These are phyloP conservation scores for Sparus aurata DNA, from an alignment of 2,797 vertebrate genomes.

Conservation along the genomic window DNA sequence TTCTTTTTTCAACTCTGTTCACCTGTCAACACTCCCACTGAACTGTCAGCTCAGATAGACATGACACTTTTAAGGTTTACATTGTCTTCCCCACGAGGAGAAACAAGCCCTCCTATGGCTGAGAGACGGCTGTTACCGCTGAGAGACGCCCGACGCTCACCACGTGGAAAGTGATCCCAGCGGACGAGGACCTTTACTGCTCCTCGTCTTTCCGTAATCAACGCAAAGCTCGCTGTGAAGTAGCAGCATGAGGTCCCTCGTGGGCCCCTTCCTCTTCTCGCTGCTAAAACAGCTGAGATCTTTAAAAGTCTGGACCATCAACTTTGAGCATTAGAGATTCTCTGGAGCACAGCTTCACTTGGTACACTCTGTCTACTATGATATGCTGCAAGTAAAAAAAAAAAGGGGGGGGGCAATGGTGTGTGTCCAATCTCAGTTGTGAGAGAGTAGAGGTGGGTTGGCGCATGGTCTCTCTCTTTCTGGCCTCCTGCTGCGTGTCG, in stretches of 20 bases:
- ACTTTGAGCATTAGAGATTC: slow-evolving; percentile 35
- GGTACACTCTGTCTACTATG: slow-evolving; percentile 37
- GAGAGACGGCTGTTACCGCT: slow-evolving; percentile 15
- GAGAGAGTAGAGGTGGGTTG: slow-evolving; percentile 43
- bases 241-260: slow-evolving; percentile 8
- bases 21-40: slow-evolving; percentile 48
- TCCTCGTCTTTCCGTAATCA: slow-evolving; percentile 8
- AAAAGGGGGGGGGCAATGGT: slow-evolving; percentile 29
- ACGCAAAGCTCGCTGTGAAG: slow-evolving; percentile 14
- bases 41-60: slow-evolving; percentile 48
- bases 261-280: slow-evolving; percentile 22
- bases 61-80: slow-evolving; percentile 26
- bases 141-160: slow-evolving; percentile 1
- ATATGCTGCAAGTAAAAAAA: slow-evolving; percentile 55
- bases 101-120: slow-evolving; percentile 25
- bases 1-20: slow-evolving; percentile 16
- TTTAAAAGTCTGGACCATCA: slow-evolving; percentile 36
- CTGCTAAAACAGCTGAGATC: slow-evolving; percentile 35
- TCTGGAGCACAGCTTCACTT: slow-evolving; percentile 23
- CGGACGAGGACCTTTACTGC: slow-evolving; percentile 14
- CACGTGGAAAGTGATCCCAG: slow-evolving; percentile 9
- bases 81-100: slow-evolving; percentile 13
- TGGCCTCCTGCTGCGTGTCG: slow-evolving; percentile 50
- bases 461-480: slow-evolving; percentile 24
- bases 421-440: slow-evolving; percentile 59